These are phyloP conservation scores for Numida meleagris DNA, from an alignment of 2,113 vertebrate species.

Conservation along the genomic window DNA sequence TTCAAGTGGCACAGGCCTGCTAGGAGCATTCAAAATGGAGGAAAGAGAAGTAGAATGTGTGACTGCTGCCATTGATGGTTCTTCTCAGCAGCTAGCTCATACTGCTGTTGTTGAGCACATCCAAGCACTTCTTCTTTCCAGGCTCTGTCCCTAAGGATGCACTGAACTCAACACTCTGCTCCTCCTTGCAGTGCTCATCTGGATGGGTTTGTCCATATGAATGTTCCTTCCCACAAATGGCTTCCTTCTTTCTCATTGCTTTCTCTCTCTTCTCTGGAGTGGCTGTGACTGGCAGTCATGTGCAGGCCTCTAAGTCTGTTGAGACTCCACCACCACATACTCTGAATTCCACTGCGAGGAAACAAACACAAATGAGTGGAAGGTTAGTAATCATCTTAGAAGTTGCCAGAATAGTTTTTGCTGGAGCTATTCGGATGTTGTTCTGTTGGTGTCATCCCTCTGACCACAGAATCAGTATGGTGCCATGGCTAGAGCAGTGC, in stretches of 20 bases:
- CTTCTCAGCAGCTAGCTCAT: conserved; percentile 27
- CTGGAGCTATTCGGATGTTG: neutral
- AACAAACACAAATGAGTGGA: neutral
- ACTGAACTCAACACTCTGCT: neutral
- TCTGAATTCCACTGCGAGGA: conserved; percentile 19
- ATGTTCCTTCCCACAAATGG: neutral
- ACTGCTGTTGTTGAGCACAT: neutral
- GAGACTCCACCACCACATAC: conserved; percentile 14
- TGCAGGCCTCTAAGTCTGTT: neutral
- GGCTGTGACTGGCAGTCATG: conserved; percentile 2
- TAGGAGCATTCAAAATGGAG: neutral
- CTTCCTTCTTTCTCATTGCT: neutral
- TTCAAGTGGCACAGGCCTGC: neutral
- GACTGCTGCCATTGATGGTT: neutral
- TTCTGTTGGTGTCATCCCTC: conserved; percentile 20
- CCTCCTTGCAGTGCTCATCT: neutral
- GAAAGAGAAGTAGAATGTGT: neutral
- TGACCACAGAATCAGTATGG: neutral
- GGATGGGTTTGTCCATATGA: neutral
- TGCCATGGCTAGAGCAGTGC: neutral
- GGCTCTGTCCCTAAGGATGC: neutral
- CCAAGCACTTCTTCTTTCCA: neutral
- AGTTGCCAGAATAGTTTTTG: conserved; percentile 16
- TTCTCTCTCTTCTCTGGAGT: neutral
- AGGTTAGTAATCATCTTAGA: conserved; percentile 13